Conservation (phyloP, 2,797 vertebrate genomes). For the Onychomys torridus region DNA sequence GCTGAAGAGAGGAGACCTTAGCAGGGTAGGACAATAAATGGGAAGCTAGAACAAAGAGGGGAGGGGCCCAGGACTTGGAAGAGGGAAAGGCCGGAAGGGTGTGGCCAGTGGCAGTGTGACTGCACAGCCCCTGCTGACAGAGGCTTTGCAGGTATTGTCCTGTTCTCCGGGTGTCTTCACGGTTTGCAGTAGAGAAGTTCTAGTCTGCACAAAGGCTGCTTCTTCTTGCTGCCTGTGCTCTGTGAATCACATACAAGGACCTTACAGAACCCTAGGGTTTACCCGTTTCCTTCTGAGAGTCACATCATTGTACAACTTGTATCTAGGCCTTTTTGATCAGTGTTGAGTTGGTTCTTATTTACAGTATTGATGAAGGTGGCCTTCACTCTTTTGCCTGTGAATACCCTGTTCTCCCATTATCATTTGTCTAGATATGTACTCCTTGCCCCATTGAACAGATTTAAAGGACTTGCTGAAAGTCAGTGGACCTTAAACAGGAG, state of each 20-base stretch:
- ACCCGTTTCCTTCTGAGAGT: not conserved
- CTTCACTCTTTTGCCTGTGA: not conserved
- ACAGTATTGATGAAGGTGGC: not conserved
- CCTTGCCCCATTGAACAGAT: not conserved
- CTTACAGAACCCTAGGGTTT: not conserved
- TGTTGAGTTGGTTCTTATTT: not conserved
- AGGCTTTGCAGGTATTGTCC: not conserved
- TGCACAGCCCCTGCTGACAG: not conserved
- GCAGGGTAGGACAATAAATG: not conserved
- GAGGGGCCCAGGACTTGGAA: not conserved
- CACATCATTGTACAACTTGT: not conserved
- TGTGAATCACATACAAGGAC: not conserved
- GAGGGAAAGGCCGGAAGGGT: not conserved
- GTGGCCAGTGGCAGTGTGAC: rapidly evolving
- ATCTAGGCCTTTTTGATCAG: not conserved
- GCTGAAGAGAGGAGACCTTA: not conserved
- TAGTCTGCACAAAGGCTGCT: not conserved
- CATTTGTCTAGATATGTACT: not conserved
- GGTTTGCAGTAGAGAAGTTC: not conserved
- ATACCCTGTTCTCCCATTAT: not conserved
- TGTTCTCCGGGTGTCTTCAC: not conserved
- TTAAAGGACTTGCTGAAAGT: not conserved
- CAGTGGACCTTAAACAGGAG: not conserved
- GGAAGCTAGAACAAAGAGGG: not conserved
- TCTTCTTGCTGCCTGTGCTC: not conserved